These are phyloP conservation scores for Rhegmatorhina hoffmannsi DNA, from an alignment of 2,113 vertebrate genomes.

Conservation along the genomic window DNA sequence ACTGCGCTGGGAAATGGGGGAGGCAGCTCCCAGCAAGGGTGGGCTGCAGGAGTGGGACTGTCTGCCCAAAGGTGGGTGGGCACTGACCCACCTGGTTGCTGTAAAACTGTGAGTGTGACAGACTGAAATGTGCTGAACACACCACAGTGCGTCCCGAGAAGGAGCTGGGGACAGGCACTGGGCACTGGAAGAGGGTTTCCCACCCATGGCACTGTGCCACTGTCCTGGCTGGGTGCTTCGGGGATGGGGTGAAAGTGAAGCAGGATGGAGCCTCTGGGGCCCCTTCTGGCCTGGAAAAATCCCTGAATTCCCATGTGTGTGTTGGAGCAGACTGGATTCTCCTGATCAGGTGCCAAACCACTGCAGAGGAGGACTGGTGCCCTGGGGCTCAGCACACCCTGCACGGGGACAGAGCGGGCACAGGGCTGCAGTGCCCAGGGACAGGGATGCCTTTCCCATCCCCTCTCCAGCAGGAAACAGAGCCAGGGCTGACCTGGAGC, in stretches of 20 bases:
- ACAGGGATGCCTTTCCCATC: not conserved
- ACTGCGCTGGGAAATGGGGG: not conserved
- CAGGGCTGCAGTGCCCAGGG: not conserved
- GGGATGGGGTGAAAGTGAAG: not conserved
- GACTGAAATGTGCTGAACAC: fast-evolving
- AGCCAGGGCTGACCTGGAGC: not conserved
- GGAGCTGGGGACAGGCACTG: not conserved
- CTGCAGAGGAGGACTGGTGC: not conserved
- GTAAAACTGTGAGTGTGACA: not conserved
- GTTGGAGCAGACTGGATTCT: not conserved
- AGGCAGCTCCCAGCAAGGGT: not conserved
- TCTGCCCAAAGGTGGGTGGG: not conserved
- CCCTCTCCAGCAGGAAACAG: not conserved
- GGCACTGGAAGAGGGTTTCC: not conserved
- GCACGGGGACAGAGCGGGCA: fast-evolving
- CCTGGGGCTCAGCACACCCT: not conserved
- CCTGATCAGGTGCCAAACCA: fast-evolving
- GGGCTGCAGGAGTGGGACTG: not conserved
- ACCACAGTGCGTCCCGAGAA: not conserved
- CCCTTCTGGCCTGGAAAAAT: not conserved
- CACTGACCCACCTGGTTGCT: not conserved
- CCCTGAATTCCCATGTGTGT: not conserved
- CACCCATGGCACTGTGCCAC: not conserved
- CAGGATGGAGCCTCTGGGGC: not conserved
- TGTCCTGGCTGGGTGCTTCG: fast-evolving